Base-by-base conservation (phyloP, 2,888 invertebrate genomes). In the Eulithis prunata region DNA sequence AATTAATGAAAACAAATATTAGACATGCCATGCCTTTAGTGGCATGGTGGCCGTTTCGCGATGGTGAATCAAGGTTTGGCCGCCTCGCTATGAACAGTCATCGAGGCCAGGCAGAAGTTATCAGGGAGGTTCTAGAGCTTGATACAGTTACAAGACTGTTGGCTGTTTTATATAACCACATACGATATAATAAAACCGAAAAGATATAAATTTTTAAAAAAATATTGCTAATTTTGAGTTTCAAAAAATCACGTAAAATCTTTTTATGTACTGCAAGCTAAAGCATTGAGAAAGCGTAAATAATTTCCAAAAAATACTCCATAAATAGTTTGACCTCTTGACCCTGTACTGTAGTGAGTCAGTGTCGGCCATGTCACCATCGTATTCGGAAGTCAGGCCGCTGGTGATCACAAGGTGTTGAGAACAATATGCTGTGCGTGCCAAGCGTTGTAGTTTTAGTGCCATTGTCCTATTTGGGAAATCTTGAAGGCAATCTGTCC, bases 321-420 rank as follows among this genome's bases (percentile, higher is more conserved):
- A 53, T 41, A 12, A 13, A 55, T 45, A 28, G 38, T 51, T 38
- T 58, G 45, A 58, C 58, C 62, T 58, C 38, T 45, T 59, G 46
- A 43, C 58, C 38, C 28, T 51, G 14, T 45, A n/a, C 13, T 13
- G 14, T 43, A 38, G 74, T 68, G 63, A 66, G 70, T 55, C 74
- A 71, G 69, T 68, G 78, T 74, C 78, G 76, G 71, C 68, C 71
- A 74, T 78, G 79, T 77, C 78, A 77, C 71, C 69, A 38, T 73
- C 78, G 64, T 70, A 73, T 77, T 78, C 68, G 76, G 78, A 72
- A 72, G 69, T 70, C 28, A 36, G 52, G 11, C 53, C 12, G 54
- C 36, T 41, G 58, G 7, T n/a, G n/a, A 12, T 11, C 45, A 55
- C 54, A 21, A 43, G 62, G 58, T 60, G 69, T 62, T 53, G 57